Percentiles rank a stretch among this genome's conserved stretches.
phyloP scores from a whole-genome alignment of 2,888 invertebrate species.

The Andricus curvator region DNA sequence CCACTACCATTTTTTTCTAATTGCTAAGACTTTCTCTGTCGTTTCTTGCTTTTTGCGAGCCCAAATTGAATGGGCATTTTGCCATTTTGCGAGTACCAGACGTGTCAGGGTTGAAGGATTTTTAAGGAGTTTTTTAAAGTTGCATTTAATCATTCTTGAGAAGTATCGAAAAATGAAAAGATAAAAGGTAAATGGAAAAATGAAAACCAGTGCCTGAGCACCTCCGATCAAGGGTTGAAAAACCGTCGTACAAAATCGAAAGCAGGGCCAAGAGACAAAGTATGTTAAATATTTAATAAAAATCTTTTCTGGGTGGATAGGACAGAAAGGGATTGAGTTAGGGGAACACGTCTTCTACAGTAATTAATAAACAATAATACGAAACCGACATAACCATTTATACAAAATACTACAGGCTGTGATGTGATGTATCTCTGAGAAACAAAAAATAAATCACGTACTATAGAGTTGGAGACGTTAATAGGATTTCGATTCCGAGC shows the following conservation, averaged over 20 bases:
- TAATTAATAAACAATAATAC: conserved; percentile 36
- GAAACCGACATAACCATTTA: conserved; percentile 48
- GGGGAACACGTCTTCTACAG: conserved; percentile 47
- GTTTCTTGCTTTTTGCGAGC: conserved; percentile 50
- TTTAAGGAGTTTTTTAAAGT: not conserved
- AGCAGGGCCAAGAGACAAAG: conserved; percentile 72
- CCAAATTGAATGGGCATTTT: not conserved
- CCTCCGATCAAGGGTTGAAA: conserved; percentile 51
- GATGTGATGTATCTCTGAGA: conserved; percentile 65
- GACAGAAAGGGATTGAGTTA: conserved; percentile 13
- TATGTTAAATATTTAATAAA: conserved; percentile 39
- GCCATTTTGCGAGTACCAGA: conserved; percentile 48
- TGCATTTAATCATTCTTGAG: conserved; percentile 51
- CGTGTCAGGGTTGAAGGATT: conserved; percentile 28
- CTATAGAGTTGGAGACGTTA: conserved; percentile 23
- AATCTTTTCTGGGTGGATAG: conserved; percentile 42
- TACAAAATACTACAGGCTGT: conserved; percentile 69
- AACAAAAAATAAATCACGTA: conserved; percentile 42
- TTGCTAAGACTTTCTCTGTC: conserved; percentile 59
- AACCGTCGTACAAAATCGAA: conserved; percentile 75
- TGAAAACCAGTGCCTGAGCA: conserved; percentile 42
- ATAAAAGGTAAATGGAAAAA: conserved; percentile 46
- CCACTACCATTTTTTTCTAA: conserved; percentile 64
- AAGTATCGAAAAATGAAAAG: conserved; percentile 49
- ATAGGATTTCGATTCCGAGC: conserved; percentile 23